These are phyloP conservation scores for Epinotia ramella DNA, from an alignment of 2,888 invertebrate species.

Conservation along the genomic window DNA sequence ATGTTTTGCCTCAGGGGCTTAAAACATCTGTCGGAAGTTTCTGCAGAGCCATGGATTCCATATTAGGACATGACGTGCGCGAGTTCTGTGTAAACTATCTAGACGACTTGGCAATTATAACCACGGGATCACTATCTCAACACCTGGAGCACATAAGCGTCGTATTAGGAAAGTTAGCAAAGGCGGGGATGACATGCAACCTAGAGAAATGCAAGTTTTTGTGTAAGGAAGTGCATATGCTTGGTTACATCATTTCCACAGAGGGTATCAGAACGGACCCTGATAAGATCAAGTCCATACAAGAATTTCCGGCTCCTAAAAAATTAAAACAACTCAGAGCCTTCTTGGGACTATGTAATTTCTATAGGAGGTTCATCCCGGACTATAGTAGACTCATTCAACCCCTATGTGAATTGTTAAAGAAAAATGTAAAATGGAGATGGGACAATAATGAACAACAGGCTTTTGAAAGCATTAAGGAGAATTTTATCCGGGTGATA, in stretches of 20 bases:
- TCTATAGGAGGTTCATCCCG: slow-evolving; percentile 50
- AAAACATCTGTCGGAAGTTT: slow-evolving; percentile 52
- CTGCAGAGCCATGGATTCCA: slow-evolving; percentile 51
- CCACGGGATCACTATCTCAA: slow-evolving; percentile 36
- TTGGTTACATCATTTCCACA: slow-evolving; percentile 48
- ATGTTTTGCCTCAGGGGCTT: slow-evolving; percentile 49
- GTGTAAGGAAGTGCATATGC: slow-evolving; percentile 47
- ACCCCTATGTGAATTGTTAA: slow-evolving; percentile 50
- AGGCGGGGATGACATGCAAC: slow-evolving; percentile 46
- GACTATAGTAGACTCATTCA: slow-evolving; percentile 42
- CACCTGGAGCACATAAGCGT: slow-evolving; percentile 49
- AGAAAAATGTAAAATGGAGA: slow-evolving; percentile 43
- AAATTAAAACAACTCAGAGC: slow-evolving; percentile 50
- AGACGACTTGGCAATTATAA: slow-evolving; percentile 51
- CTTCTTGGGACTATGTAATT: slow-evolving; percentile 52
- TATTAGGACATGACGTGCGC: slow-evolving; percentile 50
- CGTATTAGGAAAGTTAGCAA: slow-evolving; percentile 38
- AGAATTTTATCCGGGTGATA: slow-evolving; percentile 43
- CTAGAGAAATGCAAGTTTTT: slow-evolving; percentile 45
- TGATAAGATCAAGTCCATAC: slow-evolving; percentile 46
- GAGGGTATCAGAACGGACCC: slow-evolving; percentile 45
- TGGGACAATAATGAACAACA: slow-evolving; percentile 45
- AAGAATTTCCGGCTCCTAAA: slow-evolving; percentile 49
- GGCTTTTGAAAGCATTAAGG: slow-evolving; percentile 49
- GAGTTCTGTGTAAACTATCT: slow-evolving; percentile 52